Evolutionary conservation across 2,113 vertebrate species (phyloP), one percentile per base, ranked within the genome.

Genomic region (Fulica atra): DNA sequence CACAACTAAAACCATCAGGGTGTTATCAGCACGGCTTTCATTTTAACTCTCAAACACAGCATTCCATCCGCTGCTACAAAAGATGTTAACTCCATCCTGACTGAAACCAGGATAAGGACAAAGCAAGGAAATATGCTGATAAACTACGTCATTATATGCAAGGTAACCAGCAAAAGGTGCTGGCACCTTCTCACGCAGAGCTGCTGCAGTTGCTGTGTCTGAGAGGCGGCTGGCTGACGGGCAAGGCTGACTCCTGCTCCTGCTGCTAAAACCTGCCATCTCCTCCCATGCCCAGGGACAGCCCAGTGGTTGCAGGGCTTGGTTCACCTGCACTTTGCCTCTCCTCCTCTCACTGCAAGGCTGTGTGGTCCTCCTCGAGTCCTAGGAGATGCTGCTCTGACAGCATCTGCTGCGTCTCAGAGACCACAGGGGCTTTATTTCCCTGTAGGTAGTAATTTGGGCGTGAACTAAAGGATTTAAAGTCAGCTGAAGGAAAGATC

Each of bases 301-400:
- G 26, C 63, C 7, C 63, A 48, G 46, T 2, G 1, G 71, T n/a
- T 28, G 13, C 46, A 31, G 59, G 42, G 51, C 42, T 92, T 8
- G 36, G 15, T 46, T 89, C 64, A 16, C 21, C 28, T 44, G 50
- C 20, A 2, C 68, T 91, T 73, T 65, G 28, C 36, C 64, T 83
- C 65, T 76, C 25, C 20, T 36, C 10, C n/a, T 65, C 29, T 60
- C 3, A 0, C 48, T 29, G 15, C 3, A 4, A 46, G 54, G 57
- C 42, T 60, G 13, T 1, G 2, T 0, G 1, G 26, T 16, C 35
- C 20, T 56, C 35, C 64, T 31, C 8, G 6, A 54, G 64, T n/a
- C 72, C 56, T 31, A 13, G 42, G 40, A 89, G 64, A 23, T 88
- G 35, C 60, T 83, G 35, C 50, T 66, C 44, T 74, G 64, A 35